Conservation (phyloP, 2,113 vertebrate genomes). For the Capreolus pygargus region DNA sequence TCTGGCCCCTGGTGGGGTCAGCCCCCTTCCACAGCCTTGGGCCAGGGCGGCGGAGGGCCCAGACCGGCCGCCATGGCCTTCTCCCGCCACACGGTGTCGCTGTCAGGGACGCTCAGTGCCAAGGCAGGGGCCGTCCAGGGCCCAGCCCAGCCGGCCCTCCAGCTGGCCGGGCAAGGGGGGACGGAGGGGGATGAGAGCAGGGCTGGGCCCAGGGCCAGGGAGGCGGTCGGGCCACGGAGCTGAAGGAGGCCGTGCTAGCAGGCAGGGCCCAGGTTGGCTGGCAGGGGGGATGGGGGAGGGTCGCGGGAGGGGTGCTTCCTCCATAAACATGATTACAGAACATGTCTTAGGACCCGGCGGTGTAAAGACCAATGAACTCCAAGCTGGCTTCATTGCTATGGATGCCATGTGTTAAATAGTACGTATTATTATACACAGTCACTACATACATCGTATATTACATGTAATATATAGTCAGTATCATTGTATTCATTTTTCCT, state of each 20-base stretch:
- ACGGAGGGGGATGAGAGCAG: accelerated
- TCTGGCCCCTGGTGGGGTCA: background rate
- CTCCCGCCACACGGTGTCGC: constrained; percentile 7
- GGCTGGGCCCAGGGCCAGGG: background rate
- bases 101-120: accelerated
- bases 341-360: accelerated
- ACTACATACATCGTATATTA: accelerated
- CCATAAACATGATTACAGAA: accelerated
- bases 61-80: accelerated
- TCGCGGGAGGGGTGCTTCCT: background rate
- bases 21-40: background rate
- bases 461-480: background rate
- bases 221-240: background rate
- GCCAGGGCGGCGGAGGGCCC: background rate
- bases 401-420: accelerated
- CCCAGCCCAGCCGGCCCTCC: background rate
- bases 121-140: accelerated
- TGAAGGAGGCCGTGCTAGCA: accelerated
- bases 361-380: accelerated
- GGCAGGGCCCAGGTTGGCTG: background rate
- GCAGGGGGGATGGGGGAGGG: too few relatives aligned
- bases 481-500: background rate
- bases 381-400: accelerated
- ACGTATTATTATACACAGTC: accelerated
- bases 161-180: accelerated